phyloP scores from a whole-genome alignment of 2,888 invertebrate species.

The Sicus ferrugineus region DNA sequence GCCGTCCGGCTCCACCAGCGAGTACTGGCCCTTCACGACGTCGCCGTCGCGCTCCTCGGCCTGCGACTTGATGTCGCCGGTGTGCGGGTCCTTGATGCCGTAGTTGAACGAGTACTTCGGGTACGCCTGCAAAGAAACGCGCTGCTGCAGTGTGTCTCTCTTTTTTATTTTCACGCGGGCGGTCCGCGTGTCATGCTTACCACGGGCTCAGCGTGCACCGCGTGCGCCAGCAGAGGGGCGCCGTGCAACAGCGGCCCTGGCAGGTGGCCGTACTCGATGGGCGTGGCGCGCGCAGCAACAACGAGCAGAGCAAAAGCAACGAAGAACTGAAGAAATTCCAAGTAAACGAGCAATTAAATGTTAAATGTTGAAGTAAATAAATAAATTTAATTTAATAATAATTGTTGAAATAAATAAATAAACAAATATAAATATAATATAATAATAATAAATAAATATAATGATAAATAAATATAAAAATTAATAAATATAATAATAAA shows the following conservation, averaged over 20 bases:
- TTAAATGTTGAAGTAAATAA: not conserved
- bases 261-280: conserved; percentile 63
- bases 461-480: not conserved
- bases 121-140: conserved; percentile 71
- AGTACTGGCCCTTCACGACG: conserved; percentile 75
- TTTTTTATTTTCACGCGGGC: too few relatives aligned
- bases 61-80: conserved; percentile 77
- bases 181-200: conserved; percentile 41
- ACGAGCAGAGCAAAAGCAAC: conserved; percentile 61
- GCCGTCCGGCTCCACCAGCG: conserved; percentile 66
- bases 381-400: not conserved
- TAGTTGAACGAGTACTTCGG: conserved; percentile 77
- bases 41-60: conserved; percentile 76
- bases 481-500: too few relatives aligned
- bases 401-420: not conserved
- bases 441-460: not conserved
- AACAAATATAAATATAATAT: not conserved
- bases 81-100: conserved; percentile 75
- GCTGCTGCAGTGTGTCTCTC: too few relatives aligned
- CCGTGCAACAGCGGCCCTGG: conserved; percentile 52
- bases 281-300: conserved; percentile 59
- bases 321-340: conserved; percentile 54
- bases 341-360: not conserved
- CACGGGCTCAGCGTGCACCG: conserved; percentile 54
- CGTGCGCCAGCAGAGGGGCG: conserved; percentile 55